Percentiles rank a stretch among this genome's conserved stretches.
These are phyloP conservation scores for Heliconius nattereri DNA, from an alignment of 1,140 invertebrate genomes.

Conservation along the genomic window DNA sequence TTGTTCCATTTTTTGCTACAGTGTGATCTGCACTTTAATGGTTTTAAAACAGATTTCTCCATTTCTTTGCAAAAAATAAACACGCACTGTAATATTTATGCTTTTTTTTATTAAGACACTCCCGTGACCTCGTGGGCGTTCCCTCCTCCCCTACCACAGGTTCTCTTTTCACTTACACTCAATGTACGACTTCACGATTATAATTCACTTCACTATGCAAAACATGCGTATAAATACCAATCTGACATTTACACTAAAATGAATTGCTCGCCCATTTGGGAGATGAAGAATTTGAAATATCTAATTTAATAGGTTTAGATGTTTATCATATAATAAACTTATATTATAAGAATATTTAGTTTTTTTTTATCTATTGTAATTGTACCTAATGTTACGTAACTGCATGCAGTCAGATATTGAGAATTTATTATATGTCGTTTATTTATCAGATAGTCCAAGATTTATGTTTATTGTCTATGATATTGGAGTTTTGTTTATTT, in stretches of 20 bases:
- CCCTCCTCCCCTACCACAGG: conserved; percentile 23
- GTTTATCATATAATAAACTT: conserved; percentile 38
- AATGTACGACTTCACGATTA: neutral
- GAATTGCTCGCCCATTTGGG: conserved; percentile 27
- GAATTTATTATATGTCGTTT: conserved; percentile 13
- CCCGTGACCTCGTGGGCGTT: conserved; percentile 50
- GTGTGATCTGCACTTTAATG: conserved; percentile 17
- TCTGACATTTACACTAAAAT: conserved; percentile 38
- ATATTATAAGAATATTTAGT: conserved; percentile 25
- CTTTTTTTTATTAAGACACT: conserved; percentile 62
- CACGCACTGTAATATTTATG: conserved; percentile 46
- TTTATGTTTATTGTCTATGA: neutral
- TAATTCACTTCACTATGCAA: conserved; percentile 35
- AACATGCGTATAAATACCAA: conserved; percentile 40
- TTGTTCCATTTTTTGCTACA: conserved; percentile 15
- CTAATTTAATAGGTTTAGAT: conserved; percentile 35
- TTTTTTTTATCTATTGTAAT: conserved; percentile 17
- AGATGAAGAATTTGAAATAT: conserved; percentile 40
- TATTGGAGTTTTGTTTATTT: neutral
- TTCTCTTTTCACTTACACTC: conserved; percentile 25
- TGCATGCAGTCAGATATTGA: neutral
- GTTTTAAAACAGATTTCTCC: conserved; percentile 33
- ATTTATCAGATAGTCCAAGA: neutral
- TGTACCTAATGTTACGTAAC: neutral
- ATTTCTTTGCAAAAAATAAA: conserved; percentile 34